Base-by-base conservation (phyloP, 2,888 invertebrate species). In the Pachycephus smyrnensis region DNA sequence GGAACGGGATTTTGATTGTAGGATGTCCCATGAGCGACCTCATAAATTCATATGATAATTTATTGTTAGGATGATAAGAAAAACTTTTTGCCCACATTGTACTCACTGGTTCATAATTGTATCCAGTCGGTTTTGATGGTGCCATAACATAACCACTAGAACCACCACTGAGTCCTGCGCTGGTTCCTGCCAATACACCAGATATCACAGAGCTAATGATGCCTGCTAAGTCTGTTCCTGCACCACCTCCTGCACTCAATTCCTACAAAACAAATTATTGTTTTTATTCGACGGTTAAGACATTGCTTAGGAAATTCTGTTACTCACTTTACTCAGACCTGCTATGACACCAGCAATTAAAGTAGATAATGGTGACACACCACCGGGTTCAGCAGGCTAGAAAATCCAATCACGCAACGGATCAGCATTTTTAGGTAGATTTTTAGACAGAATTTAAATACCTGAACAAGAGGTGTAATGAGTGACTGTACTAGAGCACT, bases 141-240 rank as follows among this genome's bases (percentile, higher is more conserved):
- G n/a, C 74, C 33, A 1, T 31, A 11, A 40, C 68, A 1, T n/a
- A 75, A 69, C 73, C 76, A 73, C 81, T 82, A 0, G 83, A 79
- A 3, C 84, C 86, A 4, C 86, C 87, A 40, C 88, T 91, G 1
- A 89, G 82, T 12, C 90, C 90, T 2, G 89, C 88, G 75, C 91
- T 91, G 0, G 89, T 82, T 0, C 91, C 91, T 6, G 90, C 85
- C 11, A 89, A 77, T 2, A 87, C 82, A n/a, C 91, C 91, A 4
- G 89, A 85, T 12, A 91, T 82, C 23, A 91, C 80, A 3, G 90
- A 86, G 35, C 87, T 86, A 12, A 91, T 84, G 4, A 91, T 76
- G 4, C 85, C 83, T 4, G 87, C 86, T 0, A 90, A 11, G 76
- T 91, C 91, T 0, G 88, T 81, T 77, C 77, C 83, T 71, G 76